These are phyloP conservation scores for Aphidius ervi DNA, from an alignment of 1,140 invertebrate genomes.

Conservation along the genomic window DNA sequence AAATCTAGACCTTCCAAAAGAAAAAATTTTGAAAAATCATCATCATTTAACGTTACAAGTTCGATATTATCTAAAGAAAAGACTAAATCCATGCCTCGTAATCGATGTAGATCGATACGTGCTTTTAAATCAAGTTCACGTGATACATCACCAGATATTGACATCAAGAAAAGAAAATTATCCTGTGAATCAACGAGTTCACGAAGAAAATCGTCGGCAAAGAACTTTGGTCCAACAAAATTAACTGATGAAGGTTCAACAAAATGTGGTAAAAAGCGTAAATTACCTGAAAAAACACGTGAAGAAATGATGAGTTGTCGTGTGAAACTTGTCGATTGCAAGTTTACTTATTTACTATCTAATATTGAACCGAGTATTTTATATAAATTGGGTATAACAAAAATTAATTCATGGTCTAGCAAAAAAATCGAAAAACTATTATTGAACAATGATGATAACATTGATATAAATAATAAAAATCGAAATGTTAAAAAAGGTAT, in stretches of 20 bases:
- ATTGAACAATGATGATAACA: too few relatives aligned
- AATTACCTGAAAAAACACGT: not conserved
- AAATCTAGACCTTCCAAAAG: not conserved
- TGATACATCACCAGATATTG: not conserved
- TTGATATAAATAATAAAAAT: too few relatives aligned
- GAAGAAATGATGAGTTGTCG: not conserved
- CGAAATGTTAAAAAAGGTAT: too few relatives aligned
- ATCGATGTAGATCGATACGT: slow-evolving; percentile 2
- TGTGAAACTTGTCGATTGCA: slow-evolving; percentile 7
- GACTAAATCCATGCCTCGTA: not conserved
- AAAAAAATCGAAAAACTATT: too few relatives aligned
- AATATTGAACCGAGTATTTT: not conserved
- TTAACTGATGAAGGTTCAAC: not conserved
- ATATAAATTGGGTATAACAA: not conserved
- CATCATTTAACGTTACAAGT: too few relatives aligned
- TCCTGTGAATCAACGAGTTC: slow-evolving; percentile 5
- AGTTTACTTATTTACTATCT: not conserved
- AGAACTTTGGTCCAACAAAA: not conserved
- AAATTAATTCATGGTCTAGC: not conserved
- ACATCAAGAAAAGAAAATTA: not conserved
- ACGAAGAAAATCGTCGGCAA: not conserved
- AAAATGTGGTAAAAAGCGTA: not conserved
- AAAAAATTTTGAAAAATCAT: not conserved
- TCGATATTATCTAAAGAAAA: not conserved
- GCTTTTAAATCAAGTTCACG: slow-evolving; percentile 1